Base-by-base conservation (phyloP, 2,113 vertebrate species). In the Melierax canorus region DNA sequence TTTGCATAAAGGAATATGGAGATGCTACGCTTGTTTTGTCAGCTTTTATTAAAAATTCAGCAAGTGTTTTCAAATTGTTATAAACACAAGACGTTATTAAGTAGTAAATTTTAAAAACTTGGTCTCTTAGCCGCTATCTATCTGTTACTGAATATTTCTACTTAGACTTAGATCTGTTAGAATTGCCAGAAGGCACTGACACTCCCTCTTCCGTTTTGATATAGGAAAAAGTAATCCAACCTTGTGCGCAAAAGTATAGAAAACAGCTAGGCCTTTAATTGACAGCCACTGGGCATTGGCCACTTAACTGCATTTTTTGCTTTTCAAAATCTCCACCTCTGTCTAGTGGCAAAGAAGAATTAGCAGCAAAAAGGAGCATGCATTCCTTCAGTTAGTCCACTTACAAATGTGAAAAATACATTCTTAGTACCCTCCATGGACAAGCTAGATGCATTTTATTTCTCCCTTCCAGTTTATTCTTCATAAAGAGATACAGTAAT, bases 11-110 rank as follows among this genome's bases (percentile, higher is more conserved):
- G 26, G 19, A 46, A 11, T 18, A 34, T 73, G 45, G 60, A 87
- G 73, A 29, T 84, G 48, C 27, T 76, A 4, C 0, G 0, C 17
- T 55, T 68, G 18, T 88, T 90, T 88, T 92, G 56, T 86, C 72
- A 92, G 60, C 43, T 93, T 81, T 56, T 88, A 83, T 96, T 92
- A 85, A 90, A 91, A 95, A 91, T 96, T 91, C 74, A 95, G 77
- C 34, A 78, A 86, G 22, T 69, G 34, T 81, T 58, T 95, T 92
- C 76, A 68, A 82, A 72, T 87, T 72, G 17, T 53, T 97, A 41
- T 94, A 92, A 91, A 92, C 55, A 91, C 6, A 66, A 55, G 38
- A 74, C 85, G 50, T 77, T 87, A 85, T 83, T 85, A 94, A 94
- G 82, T 34, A 73, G 66, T 76, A 63, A 55, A 73, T 91, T 95